Percentiles rank a stretch among this genome's conserved stretches.
Conservation (phyloP, 2,113 vertebrate species). For the Struthio camelus region DNA sequence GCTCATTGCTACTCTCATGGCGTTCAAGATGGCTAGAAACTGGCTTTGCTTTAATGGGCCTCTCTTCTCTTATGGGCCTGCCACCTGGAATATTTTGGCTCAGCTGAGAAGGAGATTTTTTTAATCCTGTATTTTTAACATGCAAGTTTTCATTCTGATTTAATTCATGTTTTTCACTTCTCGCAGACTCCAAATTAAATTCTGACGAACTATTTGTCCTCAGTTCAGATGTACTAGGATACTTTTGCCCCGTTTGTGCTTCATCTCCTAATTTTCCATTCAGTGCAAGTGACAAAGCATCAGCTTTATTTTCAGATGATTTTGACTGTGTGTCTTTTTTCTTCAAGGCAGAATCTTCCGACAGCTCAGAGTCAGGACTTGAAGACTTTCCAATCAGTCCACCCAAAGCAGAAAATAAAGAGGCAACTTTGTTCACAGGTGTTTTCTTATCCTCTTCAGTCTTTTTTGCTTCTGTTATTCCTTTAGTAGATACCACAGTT, state of each 20-base stretch:
- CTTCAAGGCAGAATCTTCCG: constrained; percentile 26
- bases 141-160: neutral
- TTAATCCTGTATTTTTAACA: constrained; percentile 47
- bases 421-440: constrained; percentile 79
- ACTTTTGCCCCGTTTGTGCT: neutral
- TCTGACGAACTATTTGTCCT: constrained; percentile 43
- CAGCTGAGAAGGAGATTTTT: constrained; percentile 46
- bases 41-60: neutral
- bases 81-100: neutral
- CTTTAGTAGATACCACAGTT: constrained; percentile 72
- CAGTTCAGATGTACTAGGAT: neutral
- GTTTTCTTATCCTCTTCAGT: constrained; percentile 77
- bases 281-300: neutral
- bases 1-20: constrained; percentile 18
- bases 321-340: constrained; percentile 19
- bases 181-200: constrained; percentile 74
- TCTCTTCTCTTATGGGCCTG: neutral
- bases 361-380: constrained; percentile 66
- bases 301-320: constrained; percentile 37
- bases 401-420: constrained; percentile 83
- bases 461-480: constrained; percentile 74
- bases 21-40: neutral
- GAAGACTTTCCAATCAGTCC: constrained; percentile 77
- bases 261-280: constrained; percentile 30
- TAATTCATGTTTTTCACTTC: constrained; percentile 30